Conservation (phyloP, 2,797 vertebrate genomes). For the Moxostoma hubbsi region DNA sequence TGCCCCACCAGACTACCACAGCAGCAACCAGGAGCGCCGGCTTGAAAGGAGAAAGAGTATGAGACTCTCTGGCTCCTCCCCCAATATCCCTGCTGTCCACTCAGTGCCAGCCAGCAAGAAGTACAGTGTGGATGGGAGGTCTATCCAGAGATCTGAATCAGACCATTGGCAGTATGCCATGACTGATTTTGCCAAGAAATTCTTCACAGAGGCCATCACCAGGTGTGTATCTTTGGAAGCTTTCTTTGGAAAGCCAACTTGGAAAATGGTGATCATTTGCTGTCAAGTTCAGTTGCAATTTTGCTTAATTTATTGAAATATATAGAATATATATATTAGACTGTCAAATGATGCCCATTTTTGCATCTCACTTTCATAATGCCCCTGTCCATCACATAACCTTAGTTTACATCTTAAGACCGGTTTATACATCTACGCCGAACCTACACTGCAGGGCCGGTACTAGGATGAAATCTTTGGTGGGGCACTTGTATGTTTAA, state of each 20-base stretch:
- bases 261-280: not conserved
- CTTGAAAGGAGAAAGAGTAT: slow-evolving; percentile 67
- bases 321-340: too few species aligned
- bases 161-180: slow-evolving; percentile 73
- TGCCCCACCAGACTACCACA: slow-evolving; percentile 85
- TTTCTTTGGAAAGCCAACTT: not conserved
- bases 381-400: too few species aligned
- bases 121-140: slow-evolving; percentile 19
- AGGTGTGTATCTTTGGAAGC: slow-evolving; percentile 67
- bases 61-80: slow-evolving; percentile 37
- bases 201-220: slow-evolving; percentile 79
- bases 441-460: too few species aligned
- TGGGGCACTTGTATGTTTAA: too few species aligned
- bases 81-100: not conserved
- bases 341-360: too few species aligned
- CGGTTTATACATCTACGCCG: too few species aligned
- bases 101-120: slow-evolving; percentile 31
- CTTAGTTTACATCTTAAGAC: too few species aligned
- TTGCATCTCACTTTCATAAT: too few species aligned
- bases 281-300: not conserved
- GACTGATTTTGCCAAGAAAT: slow-evolving; percentile 82
- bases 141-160: slow-evolving; percentile 51
- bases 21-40: slow-evolving; percentile 66
- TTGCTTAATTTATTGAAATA: too few species aligned
- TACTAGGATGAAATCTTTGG: too few species aligned